Percentiles rank a stretch among this genome's conserved stretches.
Evolutionary conservation across 1,140 invertebrate genomes (phyloP).

Genomic region (Monochamus saltuarius): DNA sequence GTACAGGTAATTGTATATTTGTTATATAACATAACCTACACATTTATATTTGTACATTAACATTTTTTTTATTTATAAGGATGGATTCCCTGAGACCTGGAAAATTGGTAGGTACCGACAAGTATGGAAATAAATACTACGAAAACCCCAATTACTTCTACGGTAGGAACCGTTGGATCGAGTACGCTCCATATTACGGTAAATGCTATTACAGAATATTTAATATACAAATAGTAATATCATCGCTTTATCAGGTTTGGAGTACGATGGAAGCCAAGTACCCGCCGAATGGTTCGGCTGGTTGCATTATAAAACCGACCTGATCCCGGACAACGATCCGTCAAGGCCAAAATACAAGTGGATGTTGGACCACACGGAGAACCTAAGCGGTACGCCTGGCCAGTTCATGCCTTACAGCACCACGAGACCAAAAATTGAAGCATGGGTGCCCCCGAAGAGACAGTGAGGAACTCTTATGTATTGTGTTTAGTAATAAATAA

Average conservation of each 20-base stretch:
- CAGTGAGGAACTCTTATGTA: not conserved
- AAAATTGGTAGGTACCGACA: slow-evolving; percentile 86
- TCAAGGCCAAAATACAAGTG: slow-evolving; percentile 78
- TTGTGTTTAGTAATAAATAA: no score
- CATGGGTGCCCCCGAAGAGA: slow-evolving; percentile 70
- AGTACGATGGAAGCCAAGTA: slow-evolving; percentile 94
- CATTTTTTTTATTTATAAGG: slow-evolving; percentile 56
- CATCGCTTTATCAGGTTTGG: slow-evolving; percentile 55
- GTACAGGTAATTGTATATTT: slow-evolving; percentile 64
- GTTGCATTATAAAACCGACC: slow-evolving; percentile 83
- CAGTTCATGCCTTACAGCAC: slow-evolving; percentile 91
- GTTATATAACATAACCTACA: not conserved
- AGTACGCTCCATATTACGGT: slow-evolving; percentile 73
- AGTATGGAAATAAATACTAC: slow-evolving; percentile 96
- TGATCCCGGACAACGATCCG: slow-evolving; percentile 71
- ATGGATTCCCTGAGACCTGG: slow-evolving; percentile 87
- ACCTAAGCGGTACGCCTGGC: slow-evolving; percentile 75
- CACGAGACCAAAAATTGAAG: slow-evolving; percentile 77
- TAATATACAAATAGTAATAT: not conserved
- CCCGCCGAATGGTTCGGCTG: slow-evolving; percentile 89
- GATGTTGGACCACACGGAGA: slow-evolving; percentile 82
- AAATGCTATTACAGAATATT: slow-evolving; percentile 11
- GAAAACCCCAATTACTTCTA: slow-evolving; percentile 90
- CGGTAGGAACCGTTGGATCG: slow-evolving; percentile 92
- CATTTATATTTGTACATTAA: not conserved